These are phyloP conservation scores for Chrysodeixis includens DNA, from an alignment of 2,888 invertebrate species.

Conservation along the genomic window DNA sequence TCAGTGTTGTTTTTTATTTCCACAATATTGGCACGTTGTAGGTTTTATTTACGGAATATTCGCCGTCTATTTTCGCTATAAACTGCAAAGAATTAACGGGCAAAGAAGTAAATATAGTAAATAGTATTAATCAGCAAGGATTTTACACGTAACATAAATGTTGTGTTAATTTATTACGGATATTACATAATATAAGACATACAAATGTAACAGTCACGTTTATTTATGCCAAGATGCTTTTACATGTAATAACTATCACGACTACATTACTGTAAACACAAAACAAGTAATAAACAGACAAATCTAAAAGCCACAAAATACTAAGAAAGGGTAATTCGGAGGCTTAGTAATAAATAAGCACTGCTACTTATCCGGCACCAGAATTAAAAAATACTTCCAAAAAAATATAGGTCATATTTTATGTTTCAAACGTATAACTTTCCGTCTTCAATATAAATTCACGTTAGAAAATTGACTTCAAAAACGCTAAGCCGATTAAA, in stretches of 20 bases:
- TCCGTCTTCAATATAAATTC: neutral
- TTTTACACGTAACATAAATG: slow-evolving; percentile 1
- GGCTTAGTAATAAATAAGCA: slow-evolving; percentile 25
- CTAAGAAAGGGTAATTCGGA: slow-evolving; percentile 36
- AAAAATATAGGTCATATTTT: neutral
- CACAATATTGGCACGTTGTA: too few relatives aligned
- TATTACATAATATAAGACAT: neutral
- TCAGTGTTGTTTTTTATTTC: slow-evolving; percentile 48
- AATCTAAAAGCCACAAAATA: slow-evolving; percentile 36
- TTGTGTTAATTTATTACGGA: neutral
- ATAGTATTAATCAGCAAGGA: neutral
- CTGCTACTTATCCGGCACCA: neutral
- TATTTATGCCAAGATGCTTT: slow-evolving; percentile 34
- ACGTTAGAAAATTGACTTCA: neutral
- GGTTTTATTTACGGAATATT: neutral
- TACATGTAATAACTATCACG: slow-evolving; percentile 40
- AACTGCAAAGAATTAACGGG: neutral
- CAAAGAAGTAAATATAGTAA: too few relatives aligned
- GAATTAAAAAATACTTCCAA: neutral
- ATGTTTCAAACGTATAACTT: neutral
- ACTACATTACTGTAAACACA: slow-evolving; percentile 39
- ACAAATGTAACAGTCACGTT: slow-evolving; percentile 39
- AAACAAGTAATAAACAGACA: slow-evolving; percentile 48
- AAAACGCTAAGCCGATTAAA: slow-evolving; percentile 7
- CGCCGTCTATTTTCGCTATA: neutral